phyloP scores from a whole-genome alignment of 1,140 invertebrate species.

The Epicauta chinensis region DNA sequence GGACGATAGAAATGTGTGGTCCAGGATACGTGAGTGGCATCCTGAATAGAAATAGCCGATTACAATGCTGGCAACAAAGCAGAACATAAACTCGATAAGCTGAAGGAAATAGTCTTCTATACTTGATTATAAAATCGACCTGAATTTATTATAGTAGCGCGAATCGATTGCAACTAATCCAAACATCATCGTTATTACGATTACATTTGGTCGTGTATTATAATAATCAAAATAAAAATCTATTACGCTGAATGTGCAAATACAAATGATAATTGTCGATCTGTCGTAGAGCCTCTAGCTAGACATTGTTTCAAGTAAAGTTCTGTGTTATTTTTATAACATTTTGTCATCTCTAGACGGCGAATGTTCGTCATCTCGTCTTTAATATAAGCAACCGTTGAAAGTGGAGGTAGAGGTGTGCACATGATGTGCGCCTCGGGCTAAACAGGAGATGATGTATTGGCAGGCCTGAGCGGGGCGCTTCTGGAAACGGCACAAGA shows the following conservation, averaged over 20 bases:
- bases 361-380: slow-evolving; percentile 9
- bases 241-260: neutral
- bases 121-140: too few species aligned
- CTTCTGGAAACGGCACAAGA: slow-evolving; percentile 31
- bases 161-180: too few species aligned
- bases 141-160: too few species aligned
- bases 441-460: slow-evolving; percentile 40
- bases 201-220: too few species aligned
- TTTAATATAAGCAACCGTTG: slow-evolving; percentile 16
- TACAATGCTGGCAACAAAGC: neutral
- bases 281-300: neutral
- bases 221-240: neutral
- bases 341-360: slow-evolving; percentile 18
- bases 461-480: slow-evolving; percentile 28
- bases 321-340: slow-evolving; percentile 25
- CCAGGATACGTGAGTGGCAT: slow-evolving; percentile 9
- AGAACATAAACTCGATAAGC: neutral
- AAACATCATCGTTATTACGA: too few species aligned
- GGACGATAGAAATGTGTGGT: slow-evolving; percentile 15
- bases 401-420: slow-evolving; percentile 21
- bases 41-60: neutral
- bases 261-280: neutral
- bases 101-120: neutral
- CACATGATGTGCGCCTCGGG: slow-evolving; percentile 24
- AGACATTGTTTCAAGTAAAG: slow-evolving; percentile 9